phyloP scores from a whole-genome alignment of 2,888 invertebrate species.

The Monoplex corrugatus region DNA sequence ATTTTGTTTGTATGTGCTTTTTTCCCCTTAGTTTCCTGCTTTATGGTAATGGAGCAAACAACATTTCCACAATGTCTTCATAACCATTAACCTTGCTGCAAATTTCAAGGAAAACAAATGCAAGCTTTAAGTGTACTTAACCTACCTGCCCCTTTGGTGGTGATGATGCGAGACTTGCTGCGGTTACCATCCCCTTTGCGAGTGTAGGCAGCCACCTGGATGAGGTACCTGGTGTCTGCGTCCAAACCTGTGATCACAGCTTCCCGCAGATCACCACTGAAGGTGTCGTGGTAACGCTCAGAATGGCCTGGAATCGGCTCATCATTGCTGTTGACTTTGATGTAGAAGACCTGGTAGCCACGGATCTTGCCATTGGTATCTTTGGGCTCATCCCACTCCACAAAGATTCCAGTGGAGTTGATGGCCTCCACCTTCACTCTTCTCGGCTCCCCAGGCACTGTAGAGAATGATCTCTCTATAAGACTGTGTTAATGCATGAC shows the following conservation, averaged over 20 bases:
- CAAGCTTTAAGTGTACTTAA: neutral
- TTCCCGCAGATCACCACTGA: constrained; percentile 88
- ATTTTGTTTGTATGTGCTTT: too few relatives aligned
- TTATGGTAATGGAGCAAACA: too few relatives aligned
- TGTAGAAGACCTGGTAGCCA: constrained; percentile 91
- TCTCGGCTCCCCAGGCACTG: constrained; percentile 86
- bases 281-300: constrained; percentile 88
- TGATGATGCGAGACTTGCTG: constrained; percentile 91
- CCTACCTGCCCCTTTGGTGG: constrained; percentile 85
- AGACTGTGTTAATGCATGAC: neutral
- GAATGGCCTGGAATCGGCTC: constrained; percentile 63
- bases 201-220: constrained; percentile 96
- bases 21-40: too few relatives aligned
- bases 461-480: constrained; percentile 14
- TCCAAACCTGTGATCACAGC: constrained; percentile 94
- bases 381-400: constrained; percentile 97
- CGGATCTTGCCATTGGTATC: constrained; percentile 97
- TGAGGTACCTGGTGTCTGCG: constrained; percentile 94
- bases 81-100: too few relatives aligned
- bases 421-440: constrained; percentile 93
- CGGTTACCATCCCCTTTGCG: constrained; percentile 98
- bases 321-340: constrained; percentile 68
- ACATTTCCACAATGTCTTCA: too few relatives aligned
- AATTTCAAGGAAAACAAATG: neutral
- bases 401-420: constrained; percentile 97